Evolutionary conservation across 2,888 invertebrate genomes (phyloP).

Genomic region (Craniophora ligustri): DNA sequence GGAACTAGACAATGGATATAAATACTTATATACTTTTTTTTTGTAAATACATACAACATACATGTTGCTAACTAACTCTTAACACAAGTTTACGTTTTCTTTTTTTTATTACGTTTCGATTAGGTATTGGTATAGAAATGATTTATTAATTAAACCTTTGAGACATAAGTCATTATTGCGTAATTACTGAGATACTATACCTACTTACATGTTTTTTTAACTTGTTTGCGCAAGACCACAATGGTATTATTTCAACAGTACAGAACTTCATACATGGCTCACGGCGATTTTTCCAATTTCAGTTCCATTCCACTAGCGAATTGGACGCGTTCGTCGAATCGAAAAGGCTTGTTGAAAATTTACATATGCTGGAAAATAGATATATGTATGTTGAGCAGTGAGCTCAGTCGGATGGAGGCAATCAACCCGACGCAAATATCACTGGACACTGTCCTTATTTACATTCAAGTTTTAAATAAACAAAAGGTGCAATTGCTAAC

Average conservation of each 20-base stretch:
- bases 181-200: too few relatives aligned
- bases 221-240: slow-evolving; percentile 12
- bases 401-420: slow-evolving; percentile 70
- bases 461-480: slow-evolving; percentile 70
- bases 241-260: slow-evolving; percentile 50
- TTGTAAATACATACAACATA: too few relatives aligned
- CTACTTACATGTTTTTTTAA: too few relatives aligned
- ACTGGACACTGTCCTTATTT: slow-evolving; percentile 67
- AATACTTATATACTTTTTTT: too few relatives aligned
- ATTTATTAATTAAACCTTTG: too few relatives aligned
- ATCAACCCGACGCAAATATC: slow-evolving; percentile 79
- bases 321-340: slow-evolving; percentile 81
- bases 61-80: too few relatives aligned
- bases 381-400: slow-evolving; percentile 60
- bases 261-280: slow-evolving; percentile 61
- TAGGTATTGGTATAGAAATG: too few relatives aligned
- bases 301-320: slow-evolving; percentile 77
- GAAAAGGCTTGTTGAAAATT: slow-evolving; percentile 85
- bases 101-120: too few relatives aligned
- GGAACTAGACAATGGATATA: too few relatives aligned
- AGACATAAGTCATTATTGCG: too few relatives aligned
- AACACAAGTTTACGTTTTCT: too few relatives aligned
- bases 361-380: slow-evolving; percentile 80
- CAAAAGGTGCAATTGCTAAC: slow-evolving; percentile 61
- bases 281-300: slow-evolving; percentile 81